Evolutionary conservation across 2,888 invertebrate genomes (phyloP), one percentile per base, ranked within the genome.

Genomic region (Polydrusus pterygomalis): DNA sequence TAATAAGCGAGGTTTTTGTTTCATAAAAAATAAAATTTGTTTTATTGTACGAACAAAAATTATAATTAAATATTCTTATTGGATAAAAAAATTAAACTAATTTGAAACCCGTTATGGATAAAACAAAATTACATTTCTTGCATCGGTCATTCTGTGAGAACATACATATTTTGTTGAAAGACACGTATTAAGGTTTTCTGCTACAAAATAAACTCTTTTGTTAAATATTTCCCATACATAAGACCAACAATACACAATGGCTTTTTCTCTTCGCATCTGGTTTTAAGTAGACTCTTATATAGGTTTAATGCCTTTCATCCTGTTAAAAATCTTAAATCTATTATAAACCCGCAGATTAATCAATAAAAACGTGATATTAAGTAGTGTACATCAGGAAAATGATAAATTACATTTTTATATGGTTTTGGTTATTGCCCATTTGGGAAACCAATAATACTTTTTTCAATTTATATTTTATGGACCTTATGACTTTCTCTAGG

Each of bases 351-450:
- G 3, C 17, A 54, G 30, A 25, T 54, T 54, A 54, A 54, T 54
- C 54, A 54, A 60, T 60, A 60, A 38, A 34, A 30, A 60, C 38
- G 38, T 60, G 58, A 34, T 17, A 17, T 11, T 34, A n/a, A n/a
- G n/a, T n/a, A 60, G 38, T 60, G 34, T 1, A 0, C 18, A 38
- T 38, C 58, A 38, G 40, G 5, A 38, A 60, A 60, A 38, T 70
- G 70, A 70, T 60, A 38, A 45, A 70, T 70, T 15, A 18, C 17
- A 9, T 60, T 70, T 47, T 40, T 30, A 38, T 15, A 25, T 56
- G 6, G 40, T 56, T 54, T 58, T 67, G 20, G 15, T 34, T 34
- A 6, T 9, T 34, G 34, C 10, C 8, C 30, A 18, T n/a, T 68
- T 68, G 40, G 68, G 56, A n/a, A n/a, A n/a, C n/a, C n/a, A n/a